Percentiles rank a stretch among this genome's conserved stretches.
phyloP scores from a whole-genome alignment of 2,113 vertebrate genomes.

The Benitochromis conjunctus region DNA sequence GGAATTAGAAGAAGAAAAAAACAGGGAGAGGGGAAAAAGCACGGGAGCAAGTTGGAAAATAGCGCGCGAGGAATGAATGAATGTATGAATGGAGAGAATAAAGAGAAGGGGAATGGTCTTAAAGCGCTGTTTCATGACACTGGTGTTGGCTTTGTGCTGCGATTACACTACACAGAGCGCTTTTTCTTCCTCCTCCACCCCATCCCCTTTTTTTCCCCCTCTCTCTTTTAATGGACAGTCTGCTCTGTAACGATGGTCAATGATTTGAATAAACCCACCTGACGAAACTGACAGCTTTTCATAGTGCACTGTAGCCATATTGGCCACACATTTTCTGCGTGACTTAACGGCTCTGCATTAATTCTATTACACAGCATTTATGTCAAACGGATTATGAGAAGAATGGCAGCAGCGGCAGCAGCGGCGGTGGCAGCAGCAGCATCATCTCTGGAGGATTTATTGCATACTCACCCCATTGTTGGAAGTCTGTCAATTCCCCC shows the following conservation, averaged over 20 bases:
- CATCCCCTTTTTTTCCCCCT: background rate
- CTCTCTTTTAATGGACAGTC: background rate
- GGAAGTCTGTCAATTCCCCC: slow-evolving; percentile 61
- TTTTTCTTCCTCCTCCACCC: background rate
- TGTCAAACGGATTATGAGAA: slow-evolving; percentile 18
- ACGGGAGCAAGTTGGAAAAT: background rate
- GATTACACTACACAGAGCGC: background rate
- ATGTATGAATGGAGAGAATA: background rate
- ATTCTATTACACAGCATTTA: slow-evolving; percentile 39
- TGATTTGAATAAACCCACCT: slow-evolving; percentile 17
- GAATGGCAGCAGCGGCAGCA: background rate
- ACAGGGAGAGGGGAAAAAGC: background rate
- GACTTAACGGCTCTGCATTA: slow-evolving; percentile 14
- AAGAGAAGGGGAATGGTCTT: background rate
- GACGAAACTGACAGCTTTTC: slow-evolving; percentile 28
- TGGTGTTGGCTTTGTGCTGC: slow-evolving; percentile 30
- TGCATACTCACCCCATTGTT: slow-evolving; percentile 65
- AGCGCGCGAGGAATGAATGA: background rate
- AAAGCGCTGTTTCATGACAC: slow-evolving; percentile 6
- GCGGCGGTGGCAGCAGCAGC: background rate
- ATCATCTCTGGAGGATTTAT: slow-evolving; percentile 16
- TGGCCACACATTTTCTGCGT: slow-evolving; percentile 28
- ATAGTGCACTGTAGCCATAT: slow-evolving; percentile 32
- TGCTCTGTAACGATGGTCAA: slow-evolving; percentile 9
- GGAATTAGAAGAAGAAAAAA: too few relatives aligned